Conservation (phyloP, 64 coral and sea anemone genomes). For the Cladopsammia gracilis region DNA sequence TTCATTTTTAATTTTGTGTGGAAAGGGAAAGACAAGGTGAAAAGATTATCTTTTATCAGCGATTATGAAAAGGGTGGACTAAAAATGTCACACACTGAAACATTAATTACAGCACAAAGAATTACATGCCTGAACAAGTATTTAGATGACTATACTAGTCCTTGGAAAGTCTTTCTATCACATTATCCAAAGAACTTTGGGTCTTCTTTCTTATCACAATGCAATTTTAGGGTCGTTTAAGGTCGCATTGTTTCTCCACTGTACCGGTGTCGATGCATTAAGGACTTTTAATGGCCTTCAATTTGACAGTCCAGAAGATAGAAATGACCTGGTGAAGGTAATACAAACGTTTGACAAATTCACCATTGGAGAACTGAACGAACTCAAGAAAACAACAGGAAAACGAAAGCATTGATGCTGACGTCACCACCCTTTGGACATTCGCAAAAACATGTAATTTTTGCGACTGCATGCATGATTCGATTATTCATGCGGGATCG, state of each 20-base stretch:
- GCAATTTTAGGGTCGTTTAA: too few relatives aligned
- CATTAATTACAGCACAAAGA: too few relatives aligned
- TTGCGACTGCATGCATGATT: constrained; percentile 53
- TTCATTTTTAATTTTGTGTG: too few relatives aligned
- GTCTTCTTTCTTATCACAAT: too few relatives aligned
- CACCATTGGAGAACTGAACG: constrained; percentile 57
- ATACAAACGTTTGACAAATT: constrained; percentile 63
- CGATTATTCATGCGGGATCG: constrained; percentile 35
- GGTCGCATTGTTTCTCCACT: constrained; percentile 51
- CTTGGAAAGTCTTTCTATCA: too few relatives aligned
- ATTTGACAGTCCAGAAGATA: constrained; percentile 48
- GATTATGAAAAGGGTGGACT: too few relatives aligned
- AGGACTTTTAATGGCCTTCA: constrained; percentile 30
- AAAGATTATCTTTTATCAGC: too few relatives aligned
- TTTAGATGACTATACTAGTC: too few relatives aligned
- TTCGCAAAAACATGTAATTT: constrained; percentile 74
- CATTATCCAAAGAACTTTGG: too few relatives aligned
- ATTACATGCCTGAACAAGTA: too few relatives aligned
- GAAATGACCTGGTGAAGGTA: constrained; percentile 22
- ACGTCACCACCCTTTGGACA: constrained; percentile 50
- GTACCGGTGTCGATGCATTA: neutral
- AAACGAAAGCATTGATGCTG: constrained; percentile 33
- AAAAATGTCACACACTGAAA: too few relatives aligned
- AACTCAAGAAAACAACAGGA: constrained; percentile 52
- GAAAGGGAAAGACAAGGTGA: too few relatives aligned